Evolutionary conservation across 2,888 invertebrate genomes (phyloP).

Genomic region (Lycia hirtaria): DNA sequence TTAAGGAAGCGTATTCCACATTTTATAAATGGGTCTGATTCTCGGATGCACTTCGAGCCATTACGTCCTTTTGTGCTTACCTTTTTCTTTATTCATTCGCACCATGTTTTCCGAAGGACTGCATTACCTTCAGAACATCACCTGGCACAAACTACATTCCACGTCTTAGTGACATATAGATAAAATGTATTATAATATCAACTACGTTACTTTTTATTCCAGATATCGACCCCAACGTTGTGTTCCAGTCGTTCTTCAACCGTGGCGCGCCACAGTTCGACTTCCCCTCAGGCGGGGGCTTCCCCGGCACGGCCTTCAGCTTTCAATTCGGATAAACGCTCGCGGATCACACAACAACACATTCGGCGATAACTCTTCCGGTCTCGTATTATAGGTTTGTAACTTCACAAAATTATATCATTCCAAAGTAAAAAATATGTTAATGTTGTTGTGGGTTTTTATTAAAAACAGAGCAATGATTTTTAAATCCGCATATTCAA

Average conservation of each 20-base stretch:
- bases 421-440: conserved; percentile 32
- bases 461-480: too few species aligned
- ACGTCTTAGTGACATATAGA: too few species aligned
- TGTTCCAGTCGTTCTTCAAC: conserved; percentile 94
- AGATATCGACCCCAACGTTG: conserved; percentile 93
- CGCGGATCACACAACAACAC: conserved; percentile 23
- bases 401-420: conserved; percentile 33
- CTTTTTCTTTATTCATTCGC: too few species aligned
- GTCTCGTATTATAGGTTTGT: conserved; percentile 11
- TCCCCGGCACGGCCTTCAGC: conserved; percentile 87
- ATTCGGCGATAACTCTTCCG: conserved; percentile 8
- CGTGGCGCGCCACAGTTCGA: conserved; percentile 83
- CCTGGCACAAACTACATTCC: too few species aligned
- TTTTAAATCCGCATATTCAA: too few species aligned
- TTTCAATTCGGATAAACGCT: conserved; percentile 88
- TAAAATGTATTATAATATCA: background rate
- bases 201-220: conserved; percentile 59
- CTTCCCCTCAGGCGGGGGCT: conserved; percentile 80
- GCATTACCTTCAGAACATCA: too few species aligned
- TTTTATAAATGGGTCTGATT: too few species aligned
- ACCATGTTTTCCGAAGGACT: too few species aligned
- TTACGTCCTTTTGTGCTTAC: too few species aligned
- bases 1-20: too few species aligned
- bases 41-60: too few species aligned
- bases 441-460: conserved; percentile 27